Evolutionary conservation across 1,140 invertebrate genomes (phyloP).

Genomic region (Diachasmimorpha longicaudata): DNA sequence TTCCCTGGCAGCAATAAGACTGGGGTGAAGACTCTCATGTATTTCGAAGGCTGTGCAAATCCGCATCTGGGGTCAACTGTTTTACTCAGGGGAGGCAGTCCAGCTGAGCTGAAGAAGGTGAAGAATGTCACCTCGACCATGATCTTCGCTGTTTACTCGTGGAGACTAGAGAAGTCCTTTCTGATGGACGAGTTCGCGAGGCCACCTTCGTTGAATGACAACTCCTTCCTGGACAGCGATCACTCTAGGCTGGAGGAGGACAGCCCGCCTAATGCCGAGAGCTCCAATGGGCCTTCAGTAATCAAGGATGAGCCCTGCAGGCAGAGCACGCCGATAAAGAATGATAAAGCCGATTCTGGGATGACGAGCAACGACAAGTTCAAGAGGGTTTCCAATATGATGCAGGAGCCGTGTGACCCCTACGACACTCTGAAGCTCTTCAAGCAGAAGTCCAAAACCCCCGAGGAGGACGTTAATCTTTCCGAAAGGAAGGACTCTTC

Average conservation of each 20-base stretch:
- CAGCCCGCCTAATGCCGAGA: conserved; percentile 10
- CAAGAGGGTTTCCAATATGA: conserved; percentile 44
- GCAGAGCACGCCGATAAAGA: conserved; percentile 15
- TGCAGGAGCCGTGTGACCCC: conserved; percentile 44
- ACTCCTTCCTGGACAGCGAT: conserved; percentile 57
- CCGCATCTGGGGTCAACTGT: conserved; percentile 89
- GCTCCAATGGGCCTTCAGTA: no score
- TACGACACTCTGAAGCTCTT: conserved; percentile 59
- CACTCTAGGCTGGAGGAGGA: conserved; percentile 36
- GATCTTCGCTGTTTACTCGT: conserved; percentile 89
- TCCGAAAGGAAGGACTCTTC: background rate
- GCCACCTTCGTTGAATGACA: conserved; percentile 64
- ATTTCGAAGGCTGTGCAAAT: conserved; percentile 88
- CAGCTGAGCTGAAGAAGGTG: conserved; percentile 79
- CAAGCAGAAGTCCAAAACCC: conserved; percentile 51
- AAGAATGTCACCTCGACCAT: conserved; percentile 84
- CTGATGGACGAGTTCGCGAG: conserved; percentile 82
- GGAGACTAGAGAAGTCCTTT: conserved; percentile 89
- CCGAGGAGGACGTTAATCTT: conserved; percentile 21
- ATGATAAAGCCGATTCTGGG: conserved; percentile 2
- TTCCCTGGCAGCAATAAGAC: conserved; percentile 65
- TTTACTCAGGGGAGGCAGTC: conserved; percentile 79
- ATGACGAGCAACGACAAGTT: conserved; percentile 18
- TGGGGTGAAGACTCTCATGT: conserved; percentile 86
- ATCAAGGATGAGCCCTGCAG: background rate